phyloP scores from a whole-genome alignment of 2,797 vertebrate species.

The Odontamblyopus lacepedii region DNA sequence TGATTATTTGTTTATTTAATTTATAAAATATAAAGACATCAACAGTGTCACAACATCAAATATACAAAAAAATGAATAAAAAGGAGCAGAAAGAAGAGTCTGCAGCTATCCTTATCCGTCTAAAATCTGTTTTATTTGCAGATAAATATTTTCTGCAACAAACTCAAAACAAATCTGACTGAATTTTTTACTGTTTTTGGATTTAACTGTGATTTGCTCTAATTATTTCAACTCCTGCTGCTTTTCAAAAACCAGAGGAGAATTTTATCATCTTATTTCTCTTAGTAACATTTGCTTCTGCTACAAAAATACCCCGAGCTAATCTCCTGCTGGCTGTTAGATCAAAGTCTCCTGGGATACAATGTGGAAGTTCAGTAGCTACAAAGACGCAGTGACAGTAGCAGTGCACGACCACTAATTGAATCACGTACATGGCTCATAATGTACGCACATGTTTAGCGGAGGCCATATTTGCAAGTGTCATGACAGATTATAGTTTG shows the following conservation, averaged over 20 bases:
- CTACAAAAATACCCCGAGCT: constrained; percentile 12
- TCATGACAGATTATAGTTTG: constrained; percentile 28
- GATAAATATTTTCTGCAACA: background rate
- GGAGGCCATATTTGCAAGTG: constrained; percentile 22
- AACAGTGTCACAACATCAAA: no score
- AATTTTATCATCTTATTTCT: constrained; percentile 8
- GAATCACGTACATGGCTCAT: constrained; percentile 49
- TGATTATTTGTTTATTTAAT: no score
- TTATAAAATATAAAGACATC: no score
- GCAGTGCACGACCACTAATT: constrained; percentile 40
- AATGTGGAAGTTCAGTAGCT: constrained; percentile 23
- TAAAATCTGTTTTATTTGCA: background rate
- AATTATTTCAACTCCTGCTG: constrained; percentile 2
- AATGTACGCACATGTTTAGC: constrained; percentile 24
- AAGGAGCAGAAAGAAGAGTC: no score
- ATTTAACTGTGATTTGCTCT: constrained; percentile 2
- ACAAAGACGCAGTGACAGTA: constrained; percentile 30
- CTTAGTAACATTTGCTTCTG: background rate
- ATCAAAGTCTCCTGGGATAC: constrained; percentile 28
- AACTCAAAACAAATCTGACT: constrained; percentile 1
- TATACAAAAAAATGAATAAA: no score
- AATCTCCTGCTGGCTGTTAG: constrained; percentile 24
- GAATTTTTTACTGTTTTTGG: background rate
- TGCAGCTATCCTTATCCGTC: background rate
- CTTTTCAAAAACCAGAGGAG: background rate